phyloP scores from a whole-genome alignment of 30 jellyfish, hydroid and myxozoan species.

The Phacellophora camtschatica region DNA sequence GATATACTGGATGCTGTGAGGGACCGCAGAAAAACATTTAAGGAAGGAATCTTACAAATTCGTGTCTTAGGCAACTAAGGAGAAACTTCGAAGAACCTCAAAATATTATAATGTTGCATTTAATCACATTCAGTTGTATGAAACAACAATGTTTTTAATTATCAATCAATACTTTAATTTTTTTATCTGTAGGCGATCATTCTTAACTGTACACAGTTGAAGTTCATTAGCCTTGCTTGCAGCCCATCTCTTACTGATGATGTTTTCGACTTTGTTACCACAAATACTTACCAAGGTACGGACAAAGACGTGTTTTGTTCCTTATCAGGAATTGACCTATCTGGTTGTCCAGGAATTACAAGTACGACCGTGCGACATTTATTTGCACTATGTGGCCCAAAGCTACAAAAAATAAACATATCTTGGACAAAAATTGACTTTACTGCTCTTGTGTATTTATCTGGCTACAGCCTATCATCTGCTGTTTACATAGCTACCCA shows the following conservation, averaged over 20 bases:
- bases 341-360: constrained; percentile 72
- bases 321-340: constrained; percentile 30
- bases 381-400: constrained; percentile 57
- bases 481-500: constrained; percentile 69
- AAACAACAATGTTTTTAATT: no score
- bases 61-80: no score
- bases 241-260: constrained; percentile 36
- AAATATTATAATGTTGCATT: no score
- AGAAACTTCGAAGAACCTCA: no score
- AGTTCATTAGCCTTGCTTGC: constrained; percentile 15
- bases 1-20: no score
- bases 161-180: background rate
- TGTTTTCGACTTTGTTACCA: constrained; percentile 6
- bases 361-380: constrained; percentile 58
- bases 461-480: constrained; percentile 70
- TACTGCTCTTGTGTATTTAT: constrained; percentile 63
- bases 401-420: constrained; percentile 32
- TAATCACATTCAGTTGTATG: no score
- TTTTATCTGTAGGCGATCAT: background rate
- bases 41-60: no score
- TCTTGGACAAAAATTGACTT: constrained; percentile 87
- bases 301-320: background rate
- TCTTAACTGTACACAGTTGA: background rate
- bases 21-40: no score
- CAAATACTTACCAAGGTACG: background rate